These are phyloP conservation scores for Autographa pulchrina DNA, from an alignment of 2,888 invertebrate genomes.

Conservation along the genomic window DNA sequence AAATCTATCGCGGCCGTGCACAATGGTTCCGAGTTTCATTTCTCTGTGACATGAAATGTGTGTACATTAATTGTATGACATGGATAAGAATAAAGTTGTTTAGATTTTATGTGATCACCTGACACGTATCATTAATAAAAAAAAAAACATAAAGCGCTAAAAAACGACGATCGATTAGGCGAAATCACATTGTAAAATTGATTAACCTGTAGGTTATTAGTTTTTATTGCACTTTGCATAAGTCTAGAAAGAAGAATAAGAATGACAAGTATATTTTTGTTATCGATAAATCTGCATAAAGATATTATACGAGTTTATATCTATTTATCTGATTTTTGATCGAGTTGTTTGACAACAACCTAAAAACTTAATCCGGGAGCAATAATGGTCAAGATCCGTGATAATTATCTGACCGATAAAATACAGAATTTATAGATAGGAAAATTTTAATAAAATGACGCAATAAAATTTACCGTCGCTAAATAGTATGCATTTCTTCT, in stretches of 20 bases:
- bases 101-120: slow-evolving; percentile 21
- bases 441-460: not conserved
- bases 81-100: slow-evolving; percentile 34
- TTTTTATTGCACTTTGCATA: not conserved
- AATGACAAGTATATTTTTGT: not conserved
- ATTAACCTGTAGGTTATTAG: not conserved
- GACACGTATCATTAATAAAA: not conserved
- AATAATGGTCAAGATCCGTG: not conserved
- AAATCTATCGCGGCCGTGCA: slow-evolving; percentile 69
- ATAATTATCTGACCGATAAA: not conserved
- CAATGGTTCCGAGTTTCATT: slow-evolving; percentile 77
- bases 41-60: slow-evolving; percentile 58
- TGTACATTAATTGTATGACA: slow-evolving; percentile 46
- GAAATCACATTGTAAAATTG: not conserved
- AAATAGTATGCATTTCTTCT: not conserved
- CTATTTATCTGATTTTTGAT: slow-evolving; percentile 9
- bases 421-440: not conserved
- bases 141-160: not conserved
- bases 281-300: slow-evolving; percentile 14
- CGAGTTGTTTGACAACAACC: slow-evolving; percentile 1
- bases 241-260: not conserved
- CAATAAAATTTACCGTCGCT: not conserved
- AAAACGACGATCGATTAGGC: not conserved
- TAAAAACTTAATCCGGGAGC: not conserved
- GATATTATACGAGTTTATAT: slow-evolving; percentile 1